Evolutionary conservation across 2,797 vertebrate genomes (phyloP), one percentile per base, ranked within the genome.

Genomic region (Artibeus lituratus): DNA sequence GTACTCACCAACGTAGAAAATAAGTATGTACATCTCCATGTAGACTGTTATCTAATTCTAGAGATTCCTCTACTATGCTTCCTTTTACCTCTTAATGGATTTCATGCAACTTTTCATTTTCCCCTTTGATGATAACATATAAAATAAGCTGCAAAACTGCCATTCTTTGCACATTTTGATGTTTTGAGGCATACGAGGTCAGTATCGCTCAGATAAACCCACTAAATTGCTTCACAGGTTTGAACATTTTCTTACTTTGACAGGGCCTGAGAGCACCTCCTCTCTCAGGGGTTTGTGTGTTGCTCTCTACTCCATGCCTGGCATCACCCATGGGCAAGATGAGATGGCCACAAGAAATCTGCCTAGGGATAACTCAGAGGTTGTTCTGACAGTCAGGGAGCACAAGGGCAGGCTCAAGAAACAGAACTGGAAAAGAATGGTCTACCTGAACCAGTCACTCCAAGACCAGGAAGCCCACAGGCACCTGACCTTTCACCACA

Each of bases 341-440:
- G 1, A 26, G 7, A 26, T n/a, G 35, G 65, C 12, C 44, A 42
- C 19, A 42, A 16, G 19, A 85, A 59, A 18, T 10, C 42, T 21
- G 3, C 6, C 2, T 18, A 26, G 19, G 21, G n/a, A n/a, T 21
- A 55, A 35, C 1, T 35, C 44, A 67, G 26, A 42, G 44, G n/a
- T 15, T 65, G 39, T n/a, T 29, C 21, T 15, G 21, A 26, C 1
- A 8, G 10, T 11, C 11, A n/a, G 26, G 11, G 59, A 10, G 12
- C 19, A 42, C 8, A 19, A 0, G 26, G 22, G 4, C 42, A 24
- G 42, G 26, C 9, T 37, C 16, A 18, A 26, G 22, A 3, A 2
- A 10, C 18, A 92, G 15, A 42, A n/a, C 6, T 0, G 2, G 9
- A 83, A 26, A n/a, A 10, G 10, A 1, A 65, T 2, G 35, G 35